Evolutionary conservation across 2,797 vertebrate genomes (phyloP).

Genomic region (Xyrichtys novacula): DNA sequence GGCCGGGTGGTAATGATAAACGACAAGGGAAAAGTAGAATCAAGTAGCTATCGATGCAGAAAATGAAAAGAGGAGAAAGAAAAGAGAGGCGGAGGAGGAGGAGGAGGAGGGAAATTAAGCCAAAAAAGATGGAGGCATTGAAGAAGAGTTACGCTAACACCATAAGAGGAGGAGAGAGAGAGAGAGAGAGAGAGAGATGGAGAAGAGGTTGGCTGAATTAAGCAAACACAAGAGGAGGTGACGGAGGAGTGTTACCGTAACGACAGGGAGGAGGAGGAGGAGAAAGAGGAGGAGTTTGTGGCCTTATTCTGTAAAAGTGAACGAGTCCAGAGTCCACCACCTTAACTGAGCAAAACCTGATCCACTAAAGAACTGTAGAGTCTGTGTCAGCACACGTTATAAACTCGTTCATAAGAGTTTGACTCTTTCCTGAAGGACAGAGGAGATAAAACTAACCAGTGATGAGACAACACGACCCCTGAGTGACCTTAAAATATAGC

Average conservation of each 20-base stretch:
- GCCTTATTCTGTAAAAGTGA: too few species aligned
- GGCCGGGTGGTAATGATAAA: constrained; percentile 85
- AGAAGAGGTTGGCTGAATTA: constrained; percentile 23
- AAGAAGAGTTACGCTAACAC: constrained; percentile 46
- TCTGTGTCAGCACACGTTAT: too few species aligned
- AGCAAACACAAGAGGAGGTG: constrained; percentile 18
- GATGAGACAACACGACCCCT: too few species aligned
- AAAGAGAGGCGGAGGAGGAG: constrained; percentile 53
- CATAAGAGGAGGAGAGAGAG: constrained; percentile 25
- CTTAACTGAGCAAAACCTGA: too few species aligned
- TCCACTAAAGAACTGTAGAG: too few species aligned
- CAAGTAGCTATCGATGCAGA: constrained; percentile 88
- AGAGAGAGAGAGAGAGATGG: constrained; percentile 27
- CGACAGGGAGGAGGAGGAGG: constrained; percentile 20
- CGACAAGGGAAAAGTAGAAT: constrained; percentile 86
- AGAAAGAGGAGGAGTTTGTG: too few species aligned
- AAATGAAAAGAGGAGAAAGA: constrained; percentile 85
- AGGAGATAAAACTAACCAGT: too few species aligned
- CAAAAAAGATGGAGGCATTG: constrained; percentile 43
- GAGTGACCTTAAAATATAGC: too few species aligned
- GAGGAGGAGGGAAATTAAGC: constrained; percentile 55
- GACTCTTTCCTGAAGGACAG: too few species aligned
- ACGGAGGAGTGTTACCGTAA: constrained; percentile 14
- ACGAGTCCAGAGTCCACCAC: too few species aligned
- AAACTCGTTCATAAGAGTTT: too few species aligned